A percentile compares a stretch with the other conserved stretches of the same genome.
Evolutionary conservation across 2,888 invertebrate genomes (phyloP).

Genomic region (Xanthostigma xanthostigma): DNA sequence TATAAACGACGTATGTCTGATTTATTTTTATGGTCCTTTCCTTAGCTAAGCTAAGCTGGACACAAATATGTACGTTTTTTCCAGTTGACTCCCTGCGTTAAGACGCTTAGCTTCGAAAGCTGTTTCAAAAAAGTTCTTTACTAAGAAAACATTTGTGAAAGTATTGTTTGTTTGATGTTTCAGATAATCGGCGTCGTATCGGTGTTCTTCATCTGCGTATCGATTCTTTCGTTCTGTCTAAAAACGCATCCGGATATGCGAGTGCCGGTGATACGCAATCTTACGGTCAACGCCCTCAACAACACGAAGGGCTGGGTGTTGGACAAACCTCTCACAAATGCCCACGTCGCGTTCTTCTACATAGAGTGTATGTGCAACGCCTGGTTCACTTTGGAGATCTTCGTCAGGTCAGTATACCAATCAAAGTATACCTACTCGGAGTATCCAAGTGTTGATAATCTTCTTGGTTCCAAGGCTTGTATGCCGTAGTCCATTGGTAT

Average conservation of each 20-base stretch:
- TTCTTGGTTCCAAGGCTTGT: too few species aligned
- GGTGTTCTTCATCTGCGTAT: slow-evolving; percentile 98
- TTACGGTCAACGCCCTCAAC: slow-evolving; percentile 59
- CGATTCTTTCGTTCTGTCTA: slow-evolving; percentile 97
- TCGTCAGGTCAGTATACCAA: slow-evolving; percentile 26
- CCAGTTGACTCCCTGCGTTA: too few species aligned
- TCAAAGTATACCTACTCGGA: background rate
- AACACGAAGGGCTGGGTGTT: slow-evolving; percentile 67
- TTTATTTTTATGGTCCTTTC: too few species aligned
- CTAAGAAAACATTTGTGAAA: too few species aligned
- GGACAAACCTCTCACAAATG: slow-evolving; percentile 85
- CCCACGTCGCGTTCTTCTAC: slow-evolving; percentile 95
- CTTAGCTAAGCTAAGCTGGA: too few species aligned
- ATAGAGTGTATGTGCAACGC: slow-evolving; percentile 97
- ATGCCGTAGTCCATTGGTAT: too few species aligned
- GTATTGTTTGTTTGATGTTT: slow-evolving; percentile 20
- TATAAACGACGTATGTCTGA: too few species aligned
- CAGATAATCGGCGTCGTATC: slow-evolving; percentile 97
- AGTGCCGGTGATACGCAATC: slow-evolving; percentile 73
- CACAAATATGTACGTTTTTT: too few species aligned
- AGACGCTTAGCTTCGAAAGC: too few species aligned
- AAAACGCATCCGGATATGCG: slow-evolving; percentile 99
- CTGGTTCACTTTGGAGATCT: slow-evolving; percentile 97
- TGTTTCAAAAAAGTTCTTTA: too few species aligned
- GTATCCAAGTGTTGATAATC: too few species aligned